Evolutionary conservation across 2,113 vertebrate genomes (phyloP).

Genomic region (Puma concolor): DNA sequence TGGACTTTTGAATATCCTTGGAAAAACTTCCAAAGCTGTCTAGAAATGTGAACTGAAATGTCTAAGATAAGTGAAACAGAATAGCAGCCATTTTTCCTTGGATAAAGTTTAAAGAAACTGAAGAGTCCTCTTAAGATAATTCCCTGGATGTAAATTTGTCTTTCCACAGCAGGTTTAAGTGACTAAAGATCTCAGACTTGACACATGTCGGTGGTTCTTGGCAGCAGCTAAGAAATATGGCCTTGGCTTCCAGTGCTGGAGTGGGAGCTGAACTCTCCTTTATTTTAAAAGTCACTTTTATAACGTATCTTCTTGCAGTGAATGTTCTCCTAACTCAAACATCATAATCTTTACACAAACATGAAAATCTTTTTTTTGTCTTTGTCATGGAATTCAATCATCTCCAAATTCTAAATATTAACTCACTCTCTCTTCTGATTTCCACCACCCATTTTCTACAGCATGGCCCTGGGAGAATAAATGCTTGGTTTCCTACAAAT

Average conservation of each 20-base stretch:
- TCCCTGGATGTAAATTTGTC: slow-evolving; percentile 60
- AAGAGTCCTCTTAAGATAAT: background rate
- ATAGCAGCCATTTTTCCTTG: slow-evolving; percentile 2
- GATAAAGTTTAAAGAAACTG: slow-evolving; percentile 55
- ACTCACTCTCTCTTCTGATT: background rate
- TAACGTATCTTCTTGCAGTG: slow-evolving; percentile 26
- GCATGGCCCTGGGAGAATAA: background rate
- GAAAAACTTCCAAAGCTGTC: background rate
- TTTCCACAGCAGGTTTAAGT: slow-evolving; percentile 51
- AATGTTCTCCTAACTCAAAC: background rate
- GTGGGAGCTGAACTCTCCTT: background rate
- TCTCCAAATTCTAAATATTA: slow-evolving; percentile 18
- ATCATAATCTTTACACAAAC: background rate
- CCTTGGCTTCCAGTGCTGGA: background rate
- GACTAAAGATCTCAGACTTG: slow-evolving; percentile 43
- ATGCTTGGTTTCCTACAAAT: background rate
- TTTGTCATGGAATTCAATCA: background rate
- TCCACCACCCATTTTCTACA: background rate
- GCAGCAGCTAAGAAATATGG: slow-evolving; percentile 37
- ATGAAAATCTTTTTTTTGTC: slow-evolving; percentile 15
- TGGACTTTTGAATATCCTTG: background rate
- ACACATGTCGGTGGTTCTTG: slow-evolving; percentile 55
- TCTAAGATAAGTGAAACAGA: slow-evolving; percentile 54
- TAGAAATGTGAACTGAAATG: slow-evolving; percentile 42
- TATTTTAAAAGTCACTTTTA: slow-evolving; percentile 29